Conservation (phyloP, 2,888 invertebrate species). For the Papilio protenor region DNA sequence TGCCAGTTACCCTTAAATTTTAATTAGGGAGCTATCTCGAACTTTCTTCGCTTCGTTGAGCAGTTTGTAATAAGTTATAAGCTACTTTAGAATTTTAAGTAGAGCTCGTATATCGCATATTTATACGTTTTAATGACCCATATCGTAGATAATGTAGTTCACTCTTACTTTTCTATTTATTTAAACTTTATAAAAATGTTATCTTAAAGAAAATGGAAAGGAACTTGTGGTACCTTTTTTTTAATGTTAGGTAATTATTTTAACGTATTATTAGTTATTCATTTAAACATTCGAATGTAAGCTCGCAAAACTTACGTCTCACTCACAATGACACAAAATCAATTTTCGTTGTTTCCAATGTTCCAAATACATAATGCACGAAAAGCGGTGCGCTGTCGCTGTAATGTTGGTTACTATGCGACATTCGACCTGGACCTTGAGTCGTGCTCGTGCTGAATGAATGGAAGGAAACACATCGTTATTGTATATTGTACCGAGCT, state of each 20-base stretch:
- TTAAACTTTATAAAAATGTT: neutral
- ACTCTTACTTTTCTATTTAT: neutral
- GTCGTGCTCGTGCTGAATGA: constrained; percentile 54
- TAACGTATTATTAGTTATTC: neutral
- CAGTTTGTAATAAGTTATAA: constrained; percentile 22
- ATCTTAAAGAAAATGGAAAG: neutral
- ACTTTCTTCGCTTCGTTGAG: constrained; percentile 37
- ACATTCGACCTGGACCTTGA: constrained; percentile 67
- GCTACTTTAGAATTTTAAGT: constrained; percentile 21
- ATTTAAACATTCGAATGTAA: neutral
- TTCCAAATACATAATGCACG: constrained; percentile 9
- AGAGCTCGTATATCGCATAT: constrained; percentile 11
- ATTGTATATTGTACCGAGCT: constrained; percentile 47
- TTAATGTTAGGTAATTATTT: neutral
- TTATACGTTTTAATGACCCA: constrained; percentile 8
- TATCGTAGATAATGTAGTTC: constrained; percentile 1
- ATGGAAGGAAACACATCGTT: constrained; percentile 67
- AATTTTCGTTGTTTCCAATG: constrained; percentile 3
- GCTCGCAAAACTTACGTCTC: neutral
- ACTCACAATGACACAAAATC: constrained; percentile 2
- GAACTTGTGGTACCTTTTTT: neutral
- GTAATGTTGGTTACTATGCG: constrained; percentile 54
- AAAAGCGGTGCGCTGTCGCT: constrained; percentile 56
- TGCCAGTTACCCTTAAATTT: constrained; percentile 33
- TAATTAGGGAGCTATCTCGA: constrained; percentile 38